Percentiles rank a stretch among this genome's conserved stretches.
These are phyloP conservation scores for Leptarthrus brevirostris DNA, from an alignment of 2,888 invertebrate species.

Conservation along the genomic window DNA sequence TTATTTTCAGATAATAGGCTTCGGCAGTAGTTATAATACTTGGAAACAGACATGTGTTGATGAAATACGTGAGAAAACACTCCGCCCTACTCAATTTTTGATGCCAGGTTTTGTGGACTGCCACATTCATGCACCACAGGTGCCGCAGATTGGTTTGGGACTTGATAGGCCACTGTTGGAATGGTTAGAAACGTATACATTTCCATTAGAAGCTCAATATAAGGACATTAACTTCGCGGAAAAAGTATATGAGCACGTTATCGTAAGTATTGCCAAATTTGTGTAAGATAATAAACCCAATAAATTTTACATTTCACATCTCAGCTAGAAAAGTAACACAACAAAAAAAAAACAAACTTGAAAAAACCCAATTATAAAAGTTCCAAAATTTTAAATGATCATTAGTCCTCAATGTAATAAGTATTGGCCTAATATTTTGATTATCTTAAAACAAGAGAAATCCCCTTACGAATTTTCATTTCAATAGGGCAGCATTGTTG, in stretches of 20 bases:
- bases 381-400: no score
- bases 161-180: slow-evolving; percentile 82
- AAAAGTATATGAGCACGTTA: slow-evolving; percentile 79
- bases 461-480: no score
- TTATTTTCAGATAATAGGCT: slow-evolving; percentile 68
- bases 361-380: no score
- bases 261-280: slow-evolving; percentile 74
- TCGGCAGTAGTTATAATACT: slow-evolving; percentile 62
- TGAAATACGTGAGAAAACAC: slow-evolving; percentile 55
- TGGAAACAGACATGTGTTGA: slow-evolving; percentile 56
- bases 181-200: slow-evolving; percentile 89
- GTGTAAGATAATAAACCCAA: no score
- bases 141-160: slow-evolving; percentile 86
- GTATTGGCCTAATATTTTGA: no score
- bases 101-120: slow-evolving; percentile 91
- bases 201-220: slow-evolving; percentile 83
- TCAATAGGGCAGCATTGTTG: no score
- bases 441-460: no score
- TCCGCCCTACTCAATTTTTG: slow-evolving; percentile 73
- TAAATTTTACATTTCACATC: no score
- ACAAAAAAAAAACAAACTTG: no score
- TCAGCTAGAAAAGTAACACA: no score
- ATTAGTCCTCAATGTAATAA: no score
- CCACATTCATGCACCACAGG: slow-evolving; percentile 91
- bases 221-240: slow-evolving; percentile 75